Evolutionary conservation across 2,888 invertebrate genomes (phyloP), one percentile per base, ranked within the genome.

Genomic region (Melanostoma mellinum): DNA sequence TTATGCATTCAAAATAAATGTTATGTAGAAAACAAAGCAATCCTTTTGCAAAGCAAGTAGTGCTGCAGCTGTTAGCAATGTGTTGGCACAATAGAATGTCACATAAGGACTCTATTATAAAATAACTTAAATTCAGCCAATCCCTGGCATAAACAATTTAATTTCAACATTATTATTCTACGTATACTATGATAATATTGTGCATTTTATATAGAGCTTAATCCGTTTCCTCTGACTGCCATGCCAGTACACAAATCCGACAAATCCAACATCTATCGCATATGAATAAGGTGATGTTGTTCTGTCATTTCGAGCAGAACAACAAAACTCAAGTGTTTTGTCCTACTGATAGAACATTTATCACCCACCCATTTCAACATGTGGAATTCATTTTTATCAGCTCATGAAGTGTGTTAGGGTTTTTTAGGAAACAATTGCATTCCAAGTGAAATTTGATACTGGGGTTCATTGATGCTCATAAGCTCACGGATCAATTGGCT

Each of bases 1-100:
- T 76, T 56, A 76, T 69, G 55, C 42, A 56, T 76, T 61, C 69
- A 69, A 56, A 48, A 69, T 35, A 76, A 63, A 63, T 69, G 38
- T 63, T 69, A 48, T 33, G 5, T 55, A 56, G 10, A 35, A 35
- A 40, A 55, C 63, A 48, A 63, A 63, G 48, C 58, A 76, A 69
- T 61, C 44, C 76, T 61, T 8, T 48, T 48, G 30, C 20, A 50
- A 52, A 40, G 32, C 48, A 61, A 40, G 46, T 61, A 36, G 33
- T 53, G 9, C 61, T 48, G 4, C 38, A 61, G 36, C 9, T 30
- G 48, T 6, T 36, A 61, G 36, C 46, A 63, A 50, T 60, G 44
- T 44, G 5, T 46, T 61, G 35, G 38, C 32, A 20, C 48, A 48
- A 63, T 63, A 48, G 61, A 48, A 69, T 46, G 55, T 55, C 67